Base-by-base conservation (phyloP, 2,888 invertebrate species). In the Synanthedon tipuliformis region DNA sequence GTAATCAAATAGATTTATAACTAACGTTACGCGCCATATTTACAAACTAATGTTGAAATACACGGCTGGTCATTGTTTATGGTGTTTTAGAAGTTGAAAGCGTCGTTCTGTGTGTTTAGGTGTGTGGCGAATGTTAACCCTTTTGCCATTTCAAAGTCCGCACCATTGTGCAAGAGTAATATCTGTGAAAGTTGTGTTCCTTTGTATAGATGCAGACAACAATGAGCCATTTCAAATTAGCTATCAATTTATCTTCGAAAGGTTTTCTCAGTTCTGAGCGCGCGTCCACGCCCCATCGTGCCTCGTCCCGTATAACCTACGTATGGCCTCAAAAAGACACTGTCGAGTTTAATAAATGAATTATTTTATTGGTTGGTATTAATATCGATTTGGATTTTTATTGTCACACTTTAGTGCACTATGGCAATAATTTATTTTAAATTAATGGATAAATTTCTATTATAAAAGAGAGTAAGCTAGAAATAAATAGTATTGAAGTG, bases 221-320 rank as follows among this genome's bases (percentile, higher is more conserved):
- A 85, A 85, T 85, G 73, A 76, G 73, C 80, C 74, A 75, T 84
- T 85, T 75, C 71, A 75, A 84, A 85, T 85, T 84, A 85, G 81
- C 81, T 71, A 77, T 82, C 79, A 80, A 82, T 81, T 80, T 83
- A 84, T 82, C 81, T 78, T 69, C 70, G 70, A 76, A 77, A 73
- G 75, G 74, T 78, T 78, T 81, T 75, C 78, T 73, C 72, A 75
- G 68, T 59, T 62, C 65, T 60, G 34, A 10, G 62, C 61, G 61
- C 58, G 56, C 61, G 65, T 61, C 63, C 68, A 63, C 64, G 74
- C 73, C 75, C 73, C 67, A 61, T 58, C 61, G 61, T 57, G 62
- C 59, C 54, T 45, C 18, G 49, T 12, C 45, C 4, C 45, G 13
- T 45, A 13, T 45, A 34, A 34, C 34, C 10, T 34, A 15, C 45